phyloP scores from a whole-genome alignment of 2,888 invertebrate genomes.

The Idaea biselata region DNA sequence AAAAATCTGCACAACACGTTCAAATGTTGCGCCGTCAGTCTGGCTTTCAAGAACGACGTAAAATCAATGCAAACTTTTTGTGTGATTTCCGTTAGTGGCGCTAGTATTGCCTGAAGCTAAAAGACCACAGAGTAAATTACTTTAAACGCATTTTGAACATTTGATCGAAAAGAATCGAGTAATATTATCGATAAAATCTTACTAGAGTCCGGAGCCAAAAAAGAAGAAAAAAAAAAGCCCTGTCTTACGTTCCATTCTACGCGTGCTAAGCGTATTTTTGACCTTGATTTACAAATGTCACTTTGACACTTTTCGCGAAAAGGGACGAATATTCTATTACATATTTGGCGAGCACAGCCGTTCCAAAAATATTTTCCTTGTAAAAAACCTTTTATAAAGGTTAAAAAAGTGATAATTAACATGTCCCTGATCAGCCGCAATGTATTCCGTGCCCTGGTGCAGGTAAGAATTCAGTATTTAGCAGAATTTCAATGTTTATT shows the following conservation, averaged over 20 bases:
- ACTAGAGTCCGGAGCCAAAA: no score
- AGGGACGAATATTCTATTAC: slow-evolving; percentile 41
- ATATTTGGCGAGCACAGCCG: slow-evolving; percentile 45
- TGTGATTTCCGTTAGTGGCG: slow-evolving; percentile 14
- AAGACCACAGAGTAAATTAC: neutral
- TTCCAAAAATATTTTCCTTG: slow-evolving; percentile 58
- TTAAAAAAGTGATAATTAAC: slow-evolving; percentile 33
- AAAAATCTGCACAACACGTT: slow-evolving; percentile 49
- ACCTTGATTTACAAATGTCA: slow-evolving; percentile 5
- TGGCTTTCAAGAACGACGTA: slow-evolving; percentile 54
- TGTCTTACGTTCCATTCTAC: slow-evolving; percentile 19
- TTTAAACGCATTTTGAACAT: no score
- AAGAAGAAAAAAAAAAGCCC: no score
- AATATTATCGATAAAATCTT: neutral
- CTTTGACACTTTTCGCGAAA: slow-evolving; percentile 38
- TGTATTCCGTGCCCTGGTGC: slow-evolving; percentile 60
- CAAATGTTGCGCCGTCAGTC: slow-evolving; percentile 73
- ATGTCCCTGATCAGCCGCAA: slow-evolving; percentile 72
- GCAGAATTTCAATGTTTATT: slow-evolving; percentile 12
- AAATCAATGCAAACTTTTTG: slow-evolving; percentile 53
- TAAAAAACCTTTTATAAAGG: slow-evolving; percentile 46
- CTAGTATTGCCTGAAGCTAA: slow-evolving; percentile 7
- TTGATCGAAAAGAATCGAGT: neutral
- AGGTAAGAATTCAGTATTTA: slow-evolving; percentile 49
- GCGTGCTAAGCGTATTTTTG: neutral